A percentile compares a stretch with the other conserved stretches of the same genome.
These are phyloP conservation scores for Melipona beecheii DNA, from an alignment of 2,888 invertebrate species.

Conservation along the genomic window DNA sequence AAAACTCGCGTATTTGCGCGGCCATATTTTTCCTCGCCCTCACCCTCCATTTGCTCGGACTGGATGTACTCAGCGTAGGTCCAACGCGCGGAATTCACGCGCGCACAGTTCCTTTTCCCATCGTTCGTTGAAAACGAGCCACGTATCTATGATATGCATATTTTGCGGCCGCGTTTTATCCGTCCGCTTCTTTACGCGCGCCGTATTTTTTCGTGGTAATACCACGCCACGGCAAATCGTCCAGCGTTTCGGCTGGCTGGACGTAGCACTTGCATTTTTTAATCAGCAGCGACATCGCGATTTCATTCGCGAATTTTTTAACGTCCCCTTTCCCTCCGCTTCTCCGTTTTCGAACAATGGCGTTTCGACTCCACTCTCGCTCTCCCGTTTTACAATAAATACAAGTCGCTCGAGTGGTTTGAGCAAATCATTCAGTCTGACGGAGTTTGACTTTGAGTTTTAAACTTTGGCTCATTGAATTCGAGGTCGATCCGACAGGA, in stretches of 20 bases:
- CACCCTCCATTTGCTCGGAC: too few species aligned
- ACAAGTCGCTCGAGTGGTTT: too few species aligned
- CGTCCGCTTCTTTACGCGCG: slow-evolving; percentile 47
- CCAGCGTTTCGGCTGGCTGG: not conserved
- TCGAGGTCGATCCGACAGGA: too few species aligned
- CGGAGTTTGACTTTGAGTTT: too few species aligned
- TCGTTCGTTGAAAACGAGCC: not conserved
- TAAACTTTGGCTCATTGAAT: too few species aligned
- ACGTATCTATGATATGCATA: slow-evolving; percentile 53
- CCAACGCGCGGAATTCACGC: not conserved
- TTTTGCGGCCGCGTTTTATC: slow-evolving; percentile 45
- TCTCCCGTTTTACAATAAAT: too few species aligned
- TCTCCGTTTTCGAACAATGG: too few species aligned
- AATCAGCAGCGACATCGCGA: not conserved
- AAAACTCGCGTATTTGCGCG: slow-evolving; percentile 8
- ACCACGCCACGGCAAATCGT: slow-evolving; percentile 25
- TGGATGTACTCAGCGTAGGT: slow-evolving; percentile 23
- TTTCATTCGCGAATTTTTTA: not conserved
- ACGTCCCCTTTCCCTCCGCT: not conserved
- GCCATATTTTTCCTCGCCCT: slow-evolving; percentile 2
- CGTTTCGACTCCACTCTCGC: too few species aligned
- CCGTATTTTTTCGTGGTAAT: slow-evolving; percentile 32
- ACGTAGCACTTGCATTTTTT: slow-evolving; percentile 17
- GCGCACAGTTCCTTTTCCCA: slow-evolving; percentile 23
- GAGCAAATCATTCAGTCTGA: too few species aligned